A percentile compares a stretch with the other conserved stretches of the same genome.
phyloP scores from a whole-genome alignment of 1,140 invertebrate species.

The Bombus affinis region DNA sequence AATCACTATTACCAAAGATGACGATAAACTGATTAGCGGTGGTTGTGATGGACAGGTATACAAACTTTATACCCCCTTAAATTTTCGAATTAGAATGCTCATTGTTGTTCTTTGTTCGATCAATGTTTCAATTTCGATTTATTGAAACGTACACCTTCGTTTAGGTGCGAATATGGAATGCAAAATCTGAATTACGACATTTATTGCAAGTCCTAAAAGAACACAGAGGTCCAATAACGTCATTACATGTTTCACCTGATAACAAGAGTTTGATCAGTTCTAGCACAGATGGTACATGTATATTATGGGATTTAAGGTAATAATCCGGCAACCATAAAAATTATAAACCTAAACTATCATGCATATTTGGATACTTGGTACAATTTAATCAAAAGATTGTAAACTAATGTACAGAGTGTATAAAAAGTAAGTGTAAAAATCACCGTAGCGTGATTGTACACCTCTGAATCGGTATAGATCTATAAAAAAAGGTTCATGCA shows the following conservation, averaged over 20 bases:
- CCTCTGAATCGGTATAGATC: too few species aligned
- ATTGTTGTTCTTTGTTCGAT: too few species aligned
- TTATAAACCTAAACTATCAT: neutral
- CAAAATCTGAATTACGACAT: constrained; percentile 85
- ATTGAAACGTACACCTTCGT: neutral
- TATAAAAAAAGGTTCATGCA: too few species aligned
- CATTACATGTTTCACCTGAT: constrained; percentile 89
- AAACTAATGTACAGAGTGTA: too few species aligned
- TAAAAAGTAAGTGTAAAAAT: too few species aligned
- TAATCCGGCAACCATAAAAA: neutral
- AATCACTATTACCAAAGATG: constrained; percentile 88
- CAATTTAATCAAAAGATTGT: neutral
- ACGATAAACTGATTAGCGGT: constrained; percentile 90
- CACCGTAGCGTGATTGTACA: too few species aligned
- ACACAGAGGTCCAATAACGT: constrained; percentile 93
- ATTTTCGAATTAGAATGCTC: neutral
- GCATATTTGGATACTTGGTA: neutral
- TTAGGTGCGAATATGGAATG: constrained; percentile 89
- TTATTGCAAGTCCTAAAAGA: constrained; percentile 91
- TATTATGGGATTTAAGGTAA: constrained; percentile 93
- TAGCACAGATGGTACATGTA: constrained; percentile 94
- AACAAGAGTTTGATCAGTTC: constrained; percentile 92
- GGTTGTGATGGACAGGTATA: constrained; percentile 92
- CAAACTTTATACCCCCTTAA: neutral
- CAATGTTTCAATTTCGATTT: neutral